phyloP scores from a whole-genome alignment of 2,113 vertebrate species.

The Leptobrachium leishanense region DNA sequence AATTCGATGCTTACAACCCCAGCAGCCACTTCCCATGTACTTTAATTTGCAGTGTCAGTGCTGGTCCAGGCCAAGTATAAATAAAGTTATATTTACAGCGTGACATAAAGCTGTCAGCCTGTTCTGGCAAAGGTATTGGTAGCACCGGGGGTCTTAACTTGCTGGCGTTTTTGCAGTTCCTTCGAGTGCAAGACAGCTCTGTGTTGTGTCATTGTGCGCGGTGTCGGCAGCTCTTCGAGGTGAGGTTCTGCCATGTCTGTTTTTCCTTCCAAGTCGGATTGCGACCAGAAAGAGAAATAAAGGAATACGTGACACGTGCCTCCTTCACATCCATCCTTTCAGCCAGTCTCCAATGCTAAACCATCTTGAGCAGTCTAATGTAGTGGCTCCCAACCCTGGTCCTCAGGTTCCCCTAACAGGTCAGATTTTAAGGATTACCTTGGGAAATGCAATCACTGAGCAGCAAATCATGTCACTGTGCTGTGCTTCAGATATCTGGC shows the following conservation, averaged over 20 bases:
- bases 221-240: slow-evolving; percentile 29
- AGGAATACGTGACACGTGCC: neutral
- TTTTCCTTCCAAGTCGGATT: slow-evolving; percentile 26
- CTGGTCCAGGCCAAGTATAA: slow-evolving; percentile 12
- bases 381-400: too few species aligned
- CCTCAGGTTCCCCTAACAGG: too few species aligned
- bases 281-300: slow-evolving; percentile 42
- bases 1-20: slow-evolving; percentile 34
- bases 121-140: slow-evolving; percentile 3
- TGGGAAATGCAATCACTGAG: too few species aligned
- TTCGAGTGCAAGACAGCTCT: neutral
- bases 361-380: too few species aligned
- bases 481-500: too few species aligned
- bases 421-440: too few species aligned
- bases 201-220: slow-evolving; percentile 3
- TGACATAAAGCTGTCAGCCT: slow-evolving; percentile 6
- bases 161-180: neutral
- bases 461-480: too few species aligned
- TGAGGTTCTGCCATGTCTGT: slow-evolving; percentile 22
- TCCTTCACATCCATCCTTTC: too few species aligned
- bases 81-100: slow-evolving; percentile 29
- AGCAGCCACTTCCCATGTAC: slow-evolving; percentile 42
- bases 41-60: slow-evolving; percentile 34
- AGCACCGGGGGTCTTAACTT: slow-evolving; percentile 5
- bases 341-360: too few species aligned